phyloP scores from a whole-genome alignment of 2,888 invertebrate species.

The Sphinx pinastri region DNA sequence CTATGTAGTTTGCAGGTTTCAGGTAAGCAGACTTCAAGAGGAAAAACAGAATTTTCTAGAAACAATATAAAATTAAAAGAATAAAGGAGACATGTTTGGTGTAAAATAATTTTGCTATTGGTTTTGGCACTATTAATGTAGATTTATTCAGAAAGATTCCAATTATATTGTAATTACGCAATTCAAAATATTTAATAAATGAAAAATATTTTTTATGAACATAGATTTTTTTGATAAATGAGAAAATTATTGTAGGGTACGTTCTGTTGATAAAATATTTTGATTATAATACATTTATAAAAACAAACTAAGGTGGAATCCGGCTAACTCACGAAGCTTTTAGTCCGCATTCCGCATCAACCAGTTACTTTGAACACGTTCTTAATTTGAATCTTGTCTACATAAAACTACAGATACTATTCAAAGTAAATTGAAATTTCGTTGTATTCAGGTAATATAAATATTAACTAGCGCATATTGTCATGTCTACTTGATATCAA shows the following conservation, averaged over 20 bases:
- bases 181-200: too few relatives aligned
- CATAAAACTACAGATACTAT: not conserved
- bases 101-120: too few relatives aligned
- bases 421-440: conserved; percentile 12
- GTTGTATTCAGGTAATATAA: conserved; percentile 6
- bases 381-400: not conserved
- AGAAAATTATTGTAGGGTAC: too few relatives aligned
- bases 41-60: not conserved
- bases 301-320: not conserved
- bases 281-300: not conserved
- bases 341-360: not conserved
- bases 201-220: too few relatives aligned
- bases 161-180: too few relatives aligned
- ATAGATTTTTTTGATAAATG: too few relatives aligned
- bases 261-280: too few relatives aligned
- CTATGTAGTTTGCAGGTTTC: conserved; percentile 27
- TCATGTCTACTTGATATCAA: not conserved
- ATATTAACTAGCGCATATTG: not conserved
- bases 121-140: too few relatives aligned
- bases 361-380: not conserved
- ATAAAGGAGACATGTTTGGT: too few relatives aligned
- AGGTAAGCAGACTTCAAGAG: conserved; percentile 12
- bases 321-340: not conserved
- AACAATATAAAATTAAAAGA: not conserved
- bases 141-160: too few relatives aligned